phyloP scores from a whole-genome alignment of 2,797 vertebrate genomes.

The Schizopygopsis pylzovi region DNA sequence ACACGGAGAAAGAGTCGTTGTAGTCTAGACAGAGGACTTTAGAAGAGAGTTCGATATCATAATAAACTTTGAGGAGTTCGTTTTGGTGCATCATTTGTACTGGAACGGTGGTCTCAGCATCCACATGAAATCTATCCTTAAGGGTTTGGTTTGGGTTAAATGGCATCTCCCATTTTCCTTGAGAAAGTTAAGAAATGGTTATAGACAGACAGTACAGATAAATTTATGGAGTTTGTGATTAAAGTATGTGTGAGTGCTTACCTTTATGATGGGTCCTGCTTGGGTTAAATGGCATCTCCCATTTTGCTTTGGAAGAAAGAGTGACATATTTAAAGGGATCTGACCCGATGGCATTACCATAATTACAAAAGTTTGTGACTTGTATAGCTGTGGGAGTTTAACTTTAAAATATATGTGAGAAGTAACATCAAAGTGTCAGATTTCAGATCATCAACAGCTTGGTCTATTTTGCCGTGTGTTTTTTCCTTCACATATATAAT shows the following conservation, averaged over 20 bases:
- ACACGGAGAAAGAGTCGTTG: constrained; percentile 75
- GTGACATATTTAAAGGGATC: background rate
- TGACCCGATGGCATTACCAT: background rate
- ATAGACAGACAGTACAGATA: too few species aligned
- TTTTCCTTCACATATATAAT: constrained; percentile 85
- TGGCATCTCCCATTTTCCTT: constrained; percentile 76
- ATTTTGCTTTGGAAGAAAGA: constrained; percentile 70
- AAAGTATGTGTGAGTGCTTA: constrained; percentile 68
- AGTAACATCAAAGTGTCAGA: constrained; percentile 82
- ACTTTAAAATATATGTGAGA: constrained; percentile 88
- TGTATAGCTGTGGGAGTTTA: constrained; percentile 77
- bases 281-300: constrained; percentile 71
- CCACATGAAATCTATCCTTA: constrained; percentile 65
- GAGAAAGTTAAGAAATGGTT: constrained; percentile 22
- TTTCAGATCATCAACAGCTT: constrained; percentile 76
- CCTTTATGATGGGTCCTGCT: constrained; percentile 61
- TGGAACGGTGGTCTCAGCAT: constrained; percentile 65
- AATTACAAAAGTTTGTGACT: background rate
- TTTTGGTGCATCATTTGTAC: constrained; percentile 79
- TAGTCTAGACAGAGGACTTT: constrained; percentile 75
- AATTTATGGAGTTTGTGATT: too few species aligned
- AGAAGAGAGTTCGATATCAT: constrained; percentile 66
- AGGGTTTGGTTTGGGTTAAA: constrained; percentile 65
- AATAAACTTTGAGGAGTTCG: constrained; percentile 1
- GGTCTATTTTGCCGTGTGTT: constrained; percentile 86